Base-by-base conservation (phyloP, 64 coral and sea anemone species). In the Porites lutea region DNA sequence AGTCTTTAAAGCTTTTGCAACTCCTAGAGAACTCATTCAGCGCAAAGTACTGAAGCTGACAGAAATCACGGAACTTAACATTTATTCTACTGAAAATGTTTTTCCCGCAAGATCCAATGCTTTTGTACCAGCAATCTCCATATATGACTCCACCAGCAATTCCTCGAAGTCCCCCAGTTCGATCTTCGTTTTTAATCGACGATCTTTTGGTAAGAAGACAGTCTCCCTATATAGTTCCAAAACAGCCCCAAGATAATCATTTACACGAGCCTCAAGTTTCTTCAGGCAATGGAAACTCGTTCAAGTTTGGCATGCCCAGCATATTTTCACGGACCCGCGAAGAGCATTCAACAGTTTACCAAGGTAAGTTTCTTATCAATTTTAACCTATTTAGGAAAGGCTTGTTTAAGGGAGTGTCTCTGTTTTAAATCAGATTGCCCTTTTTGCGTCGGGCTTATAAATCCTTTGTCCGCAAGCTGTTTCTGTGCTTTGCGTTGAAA, bases 161-260 rank as follows among this genome's bases (percentile, higher is more conserved):
- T 4, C 79, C 89, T 10, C 83, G 82, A 5, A 93, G 82, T n/a
- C 48, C 91, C 21, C 90, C 66, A 86, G 74, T 13, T 2, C 22
- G 79, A 59, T 55, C 90, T 65, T 93, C 91, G 11, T 93, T 93
- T 87, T 48, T 93, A 11, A 93, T 93, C 19, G 82, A 93, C 6
- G 91, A 93, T 52, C 72, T 93, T 8, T 53, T 93, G 3, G 69
- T 92, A 3, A 93, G 91, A 52, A 84, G 81, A 47, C 81, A 84
- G 63, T 84, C 81, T 21, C 61, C 81, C 3, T 84, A 84, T 64
- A n/a, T 84, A 9, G 81, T 84, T 4, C 81, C 81, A 51, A 84
- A 84, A 51, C 81, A 45, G 10, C 81, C 63, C 3, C 81, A 84
- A 69, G 81, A 84, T 37, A 37, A 37, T 3, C 81, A 68, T 23